These are phyloP conservation scores for Hippopotamyrus pictus DNA, from an alignment of 2,797 vertebrate genomes.

Conservation along the genomic window DNA sequence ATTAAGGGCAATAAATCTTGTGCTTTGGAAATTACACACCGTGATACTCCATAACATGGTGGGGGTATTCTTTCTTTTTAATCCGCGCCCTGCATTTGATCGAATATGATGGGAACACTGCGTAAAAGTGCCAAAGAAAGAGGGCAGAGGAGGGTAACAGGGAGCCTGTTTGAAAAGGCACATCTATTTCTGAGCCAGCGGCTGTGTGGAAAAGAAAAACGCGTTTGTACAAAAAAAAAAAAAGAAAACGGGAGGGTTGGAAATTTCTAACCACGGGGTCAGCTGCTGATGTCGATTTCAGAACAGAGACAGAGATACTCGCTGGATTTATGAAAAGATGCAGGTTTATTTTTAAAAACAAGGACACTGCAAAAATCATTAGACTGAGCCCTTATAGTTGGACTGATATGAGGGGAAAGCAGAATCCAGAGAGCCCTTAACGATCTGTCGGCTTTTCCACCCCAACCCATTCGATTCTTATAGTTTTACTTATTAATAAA, in stretches of 20 bases:
- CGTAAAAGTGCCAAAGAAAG: background rate
- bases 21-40: background rate
- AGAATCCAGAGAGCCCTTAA: conserved; percentile 50
- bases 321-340: background rate
- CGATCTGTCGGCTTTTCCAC: conserved; percentile 14
- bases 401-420: background rate
- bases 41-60: background rate
- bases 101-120: background rate
- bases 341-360: background rate
- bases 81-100: background rate
- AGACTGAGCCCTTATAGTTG: background rate
- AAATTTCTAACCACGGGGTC: background rate
- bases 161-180: background rate
- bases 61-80: background rate
- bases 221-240: background rate
- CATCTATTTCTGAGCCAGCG: background rate
- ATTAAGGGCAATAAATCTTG: background rate
- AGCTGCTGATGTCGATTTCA: background rate
- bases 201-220: background rate
- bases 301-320: background rate
- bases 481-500: background rate
- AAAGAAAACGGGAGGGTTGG: background rate
- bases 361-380: background rate
- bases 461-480: background rate
- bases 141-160: background rate